Conservation (phyloP, 2,797 vertebrate genomes). For the Cynopterus sphinx region DNA sequence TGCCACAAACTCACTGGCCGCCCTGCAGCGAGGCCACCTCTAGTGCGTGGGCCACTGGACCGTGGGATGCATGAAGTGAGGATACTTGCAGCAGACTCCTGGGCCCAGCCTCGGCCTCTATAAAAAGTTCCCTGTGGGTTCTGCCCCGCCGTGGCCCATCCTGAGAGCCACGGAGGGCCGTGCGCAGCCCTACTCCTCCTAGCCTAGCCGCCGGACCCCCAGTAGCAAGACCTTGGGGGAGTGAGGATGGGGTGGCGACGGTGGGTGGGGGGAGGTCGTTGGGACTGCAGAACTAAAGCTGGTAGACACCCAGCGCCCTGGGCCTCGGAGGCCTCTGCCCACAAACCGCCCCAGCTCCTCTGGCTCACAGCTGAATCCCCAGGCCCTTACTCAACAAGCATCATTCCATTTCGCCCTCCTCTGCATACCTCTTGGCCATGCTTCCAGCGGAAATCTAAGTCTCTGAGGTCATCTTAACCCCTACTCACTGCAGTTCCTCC, state of each 20-base stretch:
- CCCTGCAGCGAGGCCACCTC: neutral
- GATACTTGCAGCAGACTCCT: fast-evolving
- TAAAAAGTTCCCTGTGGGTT: neutral
- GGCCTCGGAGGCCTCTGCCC: neutral
- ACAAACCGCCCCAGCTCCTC: neutral
- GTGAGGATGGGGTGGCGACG: too few relatives aligned
- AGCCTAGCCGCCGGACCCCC: neutral
- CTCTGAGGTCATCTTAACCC: neutral
- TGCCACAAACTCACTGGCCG: neutral
- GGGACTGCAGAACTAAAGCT: neutral
- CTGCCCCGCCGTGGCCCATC: neutral
- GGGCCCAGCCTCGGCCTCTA: neutral
- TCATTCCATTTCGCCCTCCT: neutral
- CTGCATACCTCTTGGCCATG: neutral
- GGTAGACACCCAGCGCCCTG: fast-evolving
- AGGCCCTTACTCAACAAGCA: neutral
- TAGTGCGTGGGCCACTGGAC: fast-evolving
- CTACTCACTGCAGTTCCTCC: neutral
- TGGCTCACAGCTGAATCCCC: neutral
- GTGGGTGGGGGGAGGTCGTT: neutral
- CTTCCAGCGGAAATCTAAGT: neutral
- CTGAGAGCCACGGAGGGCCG: neutral
- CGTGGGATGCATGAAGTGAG: neutral
- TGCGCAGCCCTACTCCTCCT: neutral
- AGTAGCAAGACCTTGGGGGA: too few relatives aligned